A percentile compares a stretch with the other conserved stretches of the same genome.
phyloP scores from a whole-genome alignment of 2,797 vertebrate genomes.

The Trematomus bernacchii region DNA sequence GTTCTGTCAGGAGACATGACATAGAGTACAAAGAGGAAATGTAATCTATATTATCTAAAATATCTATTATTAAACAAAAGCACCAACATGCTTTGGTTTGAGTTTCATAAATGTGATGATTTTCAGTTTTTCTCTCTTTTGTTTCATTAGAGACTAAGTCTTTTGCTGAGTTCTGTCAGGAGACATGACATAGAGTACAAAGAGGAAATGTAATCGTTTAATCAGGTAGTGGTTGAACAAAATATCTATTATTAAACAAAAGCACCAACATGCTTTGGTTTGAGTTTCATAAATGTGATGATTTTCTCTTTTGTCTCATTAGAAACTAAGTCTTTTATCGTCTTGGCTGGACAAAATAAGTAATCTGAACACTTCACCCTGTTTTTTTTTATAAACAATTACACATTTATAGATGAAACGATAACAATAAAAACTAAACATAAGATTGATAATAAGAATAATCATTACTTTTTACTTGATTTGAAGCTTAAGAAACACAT shows the following conservation, averaged over 20 bases:
- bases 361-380: neutral
- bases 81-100: too few species aligned
- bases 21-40: neutral
- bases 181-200: slow-evolving; percentile 12
- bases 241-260: neutral
- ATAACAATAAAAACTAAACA: neutral
- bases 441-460: neutral
- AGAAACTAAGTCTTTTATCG: neutral
- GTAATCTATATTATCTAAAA: too few species aligned
- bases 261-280: neutral
- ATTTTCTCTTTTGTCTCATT: neutral
- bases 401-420: neutral
- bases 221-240: neutral
- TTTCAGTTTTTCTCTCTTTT: too few species aligned
- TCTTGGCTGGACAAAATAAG: neutral
- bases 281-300: neutral
- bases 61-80: too few species aligned
- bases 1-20: slow-evolving; percentile 46
- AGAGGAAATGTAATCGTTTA: neutral
- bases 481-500: neutral
- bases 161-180: slow-evolving; percentile 51
- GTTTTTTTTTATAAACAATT: neutral
- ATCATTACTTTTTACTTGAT: neutral
- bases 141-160: too few species aligned
- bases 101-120: too few species aligned